Evolutionary conservation across 2,113 vertebrate genomes (phyloP).

Genomic region (Gavialis gangeticus): DNA sequence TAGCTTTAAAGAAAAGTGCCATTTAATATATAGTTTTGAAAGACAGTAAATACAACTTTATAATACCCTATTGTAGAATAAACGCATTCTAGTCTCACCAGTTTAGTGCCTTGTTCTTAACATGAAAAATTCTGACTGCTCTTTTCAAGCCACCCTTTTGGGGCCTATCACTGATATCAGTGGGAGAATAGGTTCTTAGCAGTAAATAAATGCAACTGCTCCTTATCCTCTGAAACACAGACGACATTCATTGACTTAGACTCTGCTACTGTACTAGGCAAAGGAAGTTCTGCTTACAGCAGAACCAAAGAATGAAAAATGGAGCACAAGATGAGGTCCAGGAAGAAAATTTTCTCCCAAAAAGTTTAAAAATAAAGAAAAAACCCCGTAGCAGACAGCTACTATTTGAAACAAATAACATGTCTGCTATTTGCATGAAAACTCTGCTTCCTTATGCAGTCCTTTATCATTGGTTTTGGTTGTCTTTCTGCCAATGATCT

Average conservation of each 20-base stretch:
- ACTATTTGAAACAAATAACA: neutral
- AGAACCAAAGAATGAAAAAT: neutral
- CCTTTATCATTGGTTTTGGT: neutral
- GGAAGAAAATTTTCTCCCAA: neutral
- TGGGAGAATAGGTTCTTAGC: neutral
- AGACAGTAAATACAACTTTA: neutral
- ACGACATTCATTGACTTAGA: neutral
- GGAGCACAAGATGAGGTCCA: fast-evolving
- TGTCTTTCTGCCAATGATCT: fast-evolving
- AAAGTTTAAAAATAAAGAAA: neutral
- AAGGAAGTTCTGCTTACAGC: neutral
- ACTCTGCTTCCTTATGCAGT: neutral
- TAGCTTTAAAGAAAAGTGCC: neutral
- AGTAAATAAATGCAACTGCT: neutral
- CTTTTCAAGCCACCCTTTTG: neutral
- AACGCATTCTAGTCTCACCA: neutral
- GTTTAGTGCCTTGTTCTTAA: neutral
- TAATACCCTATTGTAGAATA: neutral
- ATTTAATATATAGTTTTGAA: neutral
- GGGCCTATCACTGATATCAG: neutral
- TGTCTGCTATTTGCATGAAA: neutral
- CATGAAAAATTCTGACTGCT: neutral
- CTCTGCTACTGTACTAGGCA: neutral
- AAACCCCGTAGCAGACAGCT: neutral
- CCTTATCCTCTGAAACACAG: too few relatives aligned